These are phyloP conservation scores for Pseudomyrmex gracilis DNA, from an alignment of 1,140 invertebrate genomes.

Conservation along the genomic window DNA sequence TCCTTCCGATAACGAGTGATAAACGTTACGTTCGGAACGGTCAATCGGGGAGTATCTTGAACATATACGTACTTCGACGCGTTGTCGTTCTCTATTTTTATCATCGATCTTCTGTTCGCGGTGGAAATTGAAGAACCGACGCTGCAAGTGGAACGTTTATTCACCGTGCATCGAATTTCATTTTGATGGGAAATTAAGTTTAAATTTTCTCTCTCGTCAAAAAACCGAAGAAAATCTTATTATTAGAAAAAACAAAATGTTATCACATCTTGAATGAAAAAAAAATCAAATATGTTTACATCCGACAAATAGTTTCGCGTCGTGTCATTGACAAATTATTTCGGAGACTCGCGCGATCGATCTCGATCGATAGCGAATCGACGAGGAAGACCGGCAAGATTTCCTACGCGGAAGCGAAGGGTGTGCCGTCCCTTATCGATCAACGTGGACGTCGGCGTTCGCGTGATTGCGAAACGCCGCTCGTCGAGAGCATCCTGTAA, in stretches of 20 bases:
- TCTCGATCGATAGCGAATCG: constrained; percentile 61
- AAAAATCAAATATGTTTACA: neutral
- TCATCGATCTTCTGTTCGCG: neutral
- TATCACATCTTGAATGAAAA: neutral
- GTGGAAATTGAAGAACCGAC: neutral
- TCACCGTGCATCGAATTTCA: neutral
- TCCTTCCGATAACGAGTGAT: constrained; percentile 10
- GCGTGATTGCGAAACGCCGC: constrained; percentile 64
- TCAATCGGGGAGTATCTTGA: no score
- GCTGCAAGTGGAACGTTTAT: no score
- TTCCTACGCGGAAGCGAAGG: constrained; percentile 32
- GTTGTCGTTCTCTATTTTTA: neutral
- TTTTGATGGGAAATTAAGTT: neutral
- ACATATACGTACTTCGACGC: no score
- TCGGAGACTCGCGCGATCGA: constrained; percentile 33
- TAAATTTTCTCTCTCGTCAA: neutral
- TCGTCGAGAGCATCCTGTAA: constrained; percentile 69
- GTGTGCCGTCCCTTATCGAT: constrained; percentile 64
- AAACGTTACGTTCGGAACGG: neutral
- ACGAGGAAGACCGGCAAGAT: constrained; percentile 19
- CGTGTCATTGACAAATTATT: neutral
- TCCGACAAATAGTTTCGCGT: neutral
- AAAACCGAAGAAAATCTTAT: neutral
- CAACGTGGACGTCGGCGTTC: constrained; percentile 59
- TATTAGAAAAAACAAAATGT: neutral